phyloP scores from a whole-genome alignment of 2,113 vertebrate species.

The Hippocampus mohnikei region DNA sequence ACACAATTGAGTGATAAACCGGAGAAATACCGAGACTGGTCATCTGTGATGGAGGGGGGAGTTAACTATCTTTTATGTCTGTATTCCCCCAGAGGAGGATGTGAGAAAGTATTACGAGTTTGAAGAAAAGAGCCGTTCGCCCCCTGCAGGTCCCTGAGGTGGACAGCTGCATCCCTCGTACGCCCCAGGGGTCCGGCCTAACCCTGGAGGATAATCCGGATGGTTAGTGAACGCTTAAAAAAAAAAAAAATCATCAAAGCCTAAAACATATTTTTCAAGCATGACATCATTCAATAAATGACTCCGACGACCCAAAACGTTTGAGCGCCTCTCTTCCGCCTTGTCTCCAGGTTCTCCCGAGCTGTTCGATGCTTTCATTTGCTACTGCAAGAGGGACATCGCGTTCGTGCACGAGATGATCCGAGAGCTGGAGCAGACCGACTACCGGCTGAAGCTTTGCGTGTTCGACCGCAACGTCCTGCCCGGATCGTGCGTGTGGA shows the following conservation, averaged over 20 bases:
- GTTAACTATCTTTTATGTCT: neutral
- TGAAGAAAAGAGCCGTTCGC: constrained; percentile 67
- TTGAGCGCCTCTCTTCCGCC: neutral
- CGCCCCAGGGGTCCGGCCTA: constrained; percentile 69
- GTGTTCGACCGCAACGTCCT: constrained; percentile 94
- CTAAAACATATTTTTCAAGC: too few relatives aligned
- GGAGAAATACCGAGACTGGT: too few relatives aligned
- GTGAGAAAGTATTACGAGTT: constrained; percentile 77
- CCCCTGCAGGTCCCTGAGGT: constrained; percentile 85
- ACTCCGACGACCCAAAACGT: too few relatives aligned
- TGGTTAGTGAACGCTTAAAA: constrained; percentile 62
- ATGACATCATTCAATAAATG: too few relatives aligned
- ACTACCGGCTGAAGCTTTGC: constrained; percentile 85
- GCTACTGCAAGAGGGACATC: constrained; percentile 90
- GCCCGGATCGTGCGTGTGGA: constrained; percentile 91
- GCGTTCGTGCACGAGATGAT: constrained; percentile 95
- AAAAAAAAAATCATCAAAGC: too few relatives aligned
- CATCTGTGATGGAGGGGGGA: too few relatives aligned
- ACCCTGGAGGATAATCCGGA: constrained; percentile 81
- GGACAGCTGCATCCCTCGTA: constrained; percentile 81
- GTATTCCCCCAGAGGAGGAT: constrained; percentile 73
- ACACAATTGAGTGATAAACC: too few relatives aligned
- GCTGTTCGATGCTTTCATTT: constrained; percentile 94
- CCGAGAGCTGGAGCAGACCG: constrained; percentile 84
- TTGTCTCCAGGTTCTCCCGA: constrained; percentile 68